Evolutionary conservation across 2,888 invertebrate species (phyloP), one percentile per base, ranked within the genome.

Genomic region (Dynastes grantii): DNA sequence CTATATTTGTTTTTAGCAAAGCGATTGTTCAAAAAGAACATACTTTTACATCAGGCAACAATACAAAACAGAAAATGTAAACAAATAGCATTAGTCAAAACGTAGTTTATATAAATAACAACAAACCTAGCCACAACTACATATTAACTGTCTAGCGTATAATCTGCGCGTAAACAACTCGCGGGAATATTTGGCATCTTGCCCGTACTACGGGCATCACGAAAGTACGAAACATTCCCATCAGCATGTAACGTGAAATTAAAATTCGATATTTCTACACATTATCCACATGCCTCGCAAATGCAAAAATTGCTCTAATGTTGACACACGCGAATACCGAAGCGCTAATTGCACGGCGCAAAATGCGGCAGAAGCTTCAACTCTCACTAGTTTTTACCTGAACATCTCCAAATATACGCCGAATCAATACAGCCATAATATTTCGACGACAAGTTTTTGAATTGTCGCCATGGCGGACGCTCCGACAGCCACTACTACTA

Each of bases 351-450:
- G 29, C 37, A 65, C 37, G 37, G 45, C 37, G 65, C 8, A 53
- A 51, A 22, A 68, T 32, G 51, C 68, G 68, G 16, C 29, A 13
- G 27, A 51, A 9, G 68, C 51, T 11, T 16, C 65, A 65, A 40
- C 16, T 49, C 27, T 68, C 22, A 22, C 13, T 22, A 45, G 0
- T 11, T 67, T 63, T 90, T 89, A 95, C 94, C 93, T 95, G 95
- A 90, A 95, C 95, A 92, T 96, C 95, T 90, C 94, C 92, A 88
- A 96, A 92, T 89, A 96, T 94, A 88, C 94, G 93, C 90, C 95
- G 93, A 94, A 96, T 95, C 90, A 96, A 93, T 90, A 96, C 93
- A 90, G 94, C 94, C 94, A 95, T 93, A 91, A 94, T 93, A 91
- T 94, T 92, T 91, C 93, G 91, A 90, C 92, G 90, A 89, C 90